Evolutionary conservation across 2,797 vertebrate genomes (phyloP).

Genomic region (Argya squamiceps): DNA sequence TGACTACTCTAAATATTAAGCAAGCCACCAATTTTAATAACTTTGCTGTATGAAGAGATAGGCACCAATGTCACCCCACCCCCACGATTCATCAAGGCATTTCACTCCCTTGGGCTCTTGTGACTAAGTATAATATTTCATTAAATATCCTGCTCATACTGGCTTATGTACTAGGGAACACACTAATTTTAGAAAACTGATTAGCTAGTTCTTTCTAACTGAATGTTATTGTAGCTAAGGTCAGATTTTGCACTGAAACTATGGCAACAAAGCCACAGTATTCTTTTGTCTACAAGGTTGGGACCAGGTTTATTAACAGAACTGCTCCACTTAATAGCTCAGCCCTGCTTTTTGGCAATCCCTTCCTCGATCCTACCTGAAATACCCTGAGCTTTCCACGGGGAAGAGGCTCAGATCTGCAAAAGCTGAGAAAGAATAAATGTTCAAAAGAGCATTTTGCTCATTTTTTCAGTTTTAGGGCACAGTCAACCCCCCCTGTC

Average conservation of each 20-base stretch:
- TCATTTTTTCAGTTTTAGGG: not conserved
- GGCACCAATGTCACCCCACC: slow-evolving; percentile 41
- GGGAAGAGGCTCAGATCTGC: not conserved
- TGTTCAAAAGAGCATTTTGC: not conserved
- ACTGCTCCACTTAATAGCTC: slow-evolving; percentile 48
- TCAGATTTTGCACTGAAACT: slow-evolving; percentile 80
- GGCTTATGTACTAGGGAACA: slow-evolving; percentile 74
- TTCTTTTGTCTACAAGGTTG: slow-evolving; percentile 62
- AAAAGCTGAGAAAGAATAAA: not conserved
- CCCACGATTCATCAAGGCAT: slow-evolving; percentile 59
- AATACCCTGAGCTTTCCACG: not conserved
- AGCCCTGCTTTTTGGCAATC: slow-evolving; percentile 21
- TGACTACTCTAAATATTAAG: slow-evolving; percentile 1
- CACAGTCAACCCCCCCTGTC: fast-evolving
- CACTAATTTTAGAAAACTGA: slow-evolving; percentile 83
- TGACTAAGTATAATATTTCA: slow-evolving; percentile 75
- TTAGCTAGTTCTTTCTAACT: slow-evolving; percentile 78
- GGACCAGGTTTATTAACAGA: slow-evolving; percentile 66
- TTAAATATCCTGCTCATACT: slow-evolving; percentile 75
- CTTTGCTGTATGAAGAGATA: not conserved
- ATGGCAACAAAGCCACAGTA: slow-evolving; percentile 78
- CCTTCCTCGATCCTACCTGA: slow-evolving; percentile 45
- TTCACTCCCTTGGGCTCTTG: slow-evolving; percentile 66
- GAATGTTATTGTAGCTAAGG: slow-evolving; percentile 79
- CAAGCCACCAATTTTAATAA: slow-evolving; percentile 20